phyloP scores from a whole-genome alignment of 2,797 vertebrate genomes.

The Meriones psammophilus region DNA sequence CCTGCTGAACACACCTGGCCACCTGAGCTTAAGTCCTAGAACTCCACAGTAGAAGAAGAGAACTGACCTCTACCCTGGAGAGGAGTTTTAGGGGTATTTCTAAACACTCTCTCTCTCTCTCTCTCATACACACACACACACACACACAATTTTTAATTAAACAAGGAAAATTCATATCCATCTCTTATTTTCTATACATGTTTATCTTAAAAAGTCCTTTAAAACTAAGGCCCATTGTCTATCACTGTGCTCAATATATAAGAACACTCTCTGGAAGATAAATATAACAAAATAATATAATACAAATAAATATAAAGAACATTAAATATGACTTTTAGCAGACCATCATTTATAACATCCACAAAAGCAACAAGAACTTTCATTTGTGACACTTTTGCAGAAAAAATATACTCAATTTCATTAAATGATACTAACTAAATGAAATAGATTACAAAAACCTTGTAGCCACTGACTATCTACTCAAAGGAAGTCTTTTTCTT shows the following conservation, averaged over 20 bases:
- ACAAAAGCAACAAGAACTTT: slow-evolving; percentile 41
- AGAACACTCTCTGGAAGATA: background rate
- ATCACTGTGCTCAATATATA: slow-evolving; percentile 46
- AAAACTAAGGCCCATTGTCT: background rate
- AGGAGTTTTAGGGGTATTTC: background rate
- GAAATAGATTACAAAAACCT: slow-evolving; percentile 51
- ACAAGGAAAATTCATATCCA: background rate
- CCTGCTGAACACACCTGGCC: background rate
- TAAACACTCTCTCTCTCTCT: too few species aligned
- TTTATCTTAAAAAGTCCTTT: slow-evolving; percentile 19
- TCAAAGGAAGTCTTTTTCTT: background rate
- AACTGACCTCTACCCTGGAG: background rate
- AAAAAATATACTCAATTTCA: slow-evolving; percentile 50
- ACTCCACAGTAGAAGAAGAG: background rate
- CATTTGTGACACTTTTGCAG: background rate
- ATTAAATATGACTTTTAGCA: background rate
- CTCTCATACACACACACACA: too few species aligned
- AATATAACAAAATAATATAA: slow-evolving; percentile 40
- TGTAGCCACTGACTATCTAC: background rate
- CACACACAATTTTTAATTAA: background rate
- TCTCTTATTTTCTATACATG: slow-evolving; percentile 40
- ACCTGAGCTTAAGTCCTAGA: background rate
- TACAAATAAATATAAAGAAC: background rate
- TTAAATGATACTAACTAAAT: background rate
- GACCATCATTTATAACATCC: background rate